A percentile compares a stretch with the other conserved stretches of the same genome.
These are phyloP conservation scores for Nematostella vectensis DNA, from an alignment of 92 coral and sea anemone genomes.

Conservation along the genomic window DNA sequence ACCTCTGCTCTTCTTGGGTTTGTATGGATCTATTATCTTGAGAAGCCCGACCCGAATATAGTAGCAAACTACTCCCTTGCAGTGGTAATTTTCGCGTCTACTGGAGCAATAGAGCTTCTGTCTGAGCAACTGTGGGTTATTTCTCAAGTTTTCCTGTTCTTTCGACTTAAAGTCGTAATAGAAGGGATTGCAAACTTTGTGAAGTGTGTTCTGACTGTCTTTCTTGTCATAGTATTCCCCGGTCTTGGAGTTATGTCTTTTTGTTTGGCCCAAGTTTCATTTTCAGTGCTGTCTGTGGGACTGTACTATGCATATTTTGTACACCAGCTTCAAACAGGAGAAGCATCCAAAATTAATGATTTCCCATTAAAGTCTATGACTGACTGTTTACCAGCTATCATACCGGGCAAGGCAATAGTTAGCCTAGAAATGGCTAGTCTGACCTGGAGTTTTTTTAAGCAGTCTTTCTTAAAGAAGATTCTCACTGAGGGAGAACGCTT, in stretches of 20 bases:
- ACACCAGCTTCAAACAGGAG: slow-evolving; percentile 25
- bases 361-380: slow-evolving; percentile 67
- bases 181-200: slow-evolving; percentile 94
- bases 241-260: slow-evolving; percentile 80
- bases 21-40: slow-evolving; percentile 74
- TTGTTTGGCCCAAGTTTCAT: slow-evolving; percentile 81
- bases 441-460: slow-evolving; percentile 97
- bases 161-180: slow-evolving; percentile 85
- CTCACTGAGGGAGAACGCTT: slow-evolving; percentile 97
- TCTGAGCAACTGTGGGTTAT: slow-evolving; percentile 95
- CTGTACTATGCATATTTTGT: slow-evolving; percentile 72
- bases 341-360: slow-evolving; percentile 16
- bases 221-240: slow-evolving; percentile 64
- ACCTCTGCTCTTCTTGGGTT: slow-evolving; percentile 58
- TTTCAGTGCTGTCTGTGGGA: slow-evolving; percentile 59
- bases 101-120: slow-evolving; percentile 80
- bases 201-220: slow-evolving; percentile 70
- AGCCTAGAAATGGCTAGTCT: slow-evolving; percentile 65
- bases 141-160: slow-evolving; percentile 75
- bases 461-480: slow-evolving; percentile 89
- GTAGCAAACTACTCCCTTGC: slow-evolving; percentile 59
- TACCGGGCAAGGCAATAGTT: slow-evolving; percentile 31
- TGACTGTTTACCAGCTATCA: slow-evolving; percentile 60
- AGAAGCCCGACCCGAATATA: slow-evolving; percentile 54
- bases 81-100: slow-evolving; percentile 60